phyloP scores from a whole-genome alignment of 2,888 invertebrate genomes.

The Argyresthia goedartella region DNA sequence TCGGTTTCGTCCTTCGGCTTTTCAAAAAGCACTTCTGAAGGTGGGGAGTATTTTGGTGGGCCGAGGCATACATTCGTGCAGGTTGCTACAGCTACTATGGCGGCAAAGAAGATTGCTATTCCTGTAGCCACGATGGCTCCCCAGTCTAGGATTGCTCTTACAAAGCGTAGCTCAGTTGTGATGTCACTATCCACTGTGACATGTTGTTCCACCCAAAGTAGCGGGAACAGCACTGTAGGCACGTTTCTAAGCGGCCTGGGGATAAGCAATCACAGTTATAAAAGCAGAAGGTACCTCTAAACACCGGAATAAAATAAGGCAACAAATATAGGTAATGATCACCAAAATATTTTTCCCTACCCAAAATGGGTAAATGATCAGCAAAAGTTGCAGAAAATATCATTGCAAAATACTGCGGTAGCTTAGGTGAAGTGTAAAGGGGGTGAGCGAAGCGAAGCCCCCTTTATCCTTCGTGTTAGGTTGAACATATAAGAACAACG shows the following conservation, averaged over 20 bases:
- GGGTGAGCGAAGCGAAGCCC: too few relatives aligned
- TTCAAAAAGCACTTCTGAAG: constrained; percentile 24
- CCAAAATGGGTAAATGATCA: too few relatives aligned
- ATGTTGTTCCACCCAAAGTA: constrained; percentile 84
- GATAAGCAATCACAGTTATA: constrained; percentile 11
- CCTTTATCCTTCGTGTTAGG: too few relatives aligned
- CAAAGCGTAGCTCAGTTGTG: constrained; percentile 58
- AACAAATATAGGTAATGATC: too few relatives aligned
- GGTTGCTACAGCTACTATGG: constrained; percentile 53
- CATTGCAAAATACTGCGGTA: too few relatives aligned
- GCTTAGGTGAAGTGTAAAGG: too few relatives aligned
- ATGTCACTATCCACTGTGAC: constrained; percentile 72
- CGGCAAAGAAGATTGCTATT: constrained; percentile 60
- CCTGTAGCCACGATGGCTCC: constrained; percentile 44
- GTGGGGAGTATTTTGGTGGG: constrained; percentile 27
- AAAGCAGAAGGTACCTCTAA: too few relatives aligned
- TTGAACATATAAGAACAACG: too few relatives aligned
- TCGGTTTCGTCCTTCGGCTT: constrained; percentile 47
- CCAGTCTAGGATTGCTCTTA: constrained; percentile 46
- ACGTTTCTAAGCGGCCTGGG: constrained; percentile 76
- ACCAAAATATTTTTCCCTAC: too few relatives aligned
- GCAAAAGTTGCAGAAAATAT: too few relatives aligned
- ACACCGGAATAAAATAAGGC: too few relatives aligned
- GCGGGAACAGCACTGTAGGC: constrained; percentile 78
- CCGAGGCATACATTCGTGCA: constrained; percentile 23